Percentiles rank a stretch among this genome's conserved stretches.
phyloP scores from a whole-genome alignment of 1,140 invertebrate genomes.

The Nephila pilipes region DNA sequence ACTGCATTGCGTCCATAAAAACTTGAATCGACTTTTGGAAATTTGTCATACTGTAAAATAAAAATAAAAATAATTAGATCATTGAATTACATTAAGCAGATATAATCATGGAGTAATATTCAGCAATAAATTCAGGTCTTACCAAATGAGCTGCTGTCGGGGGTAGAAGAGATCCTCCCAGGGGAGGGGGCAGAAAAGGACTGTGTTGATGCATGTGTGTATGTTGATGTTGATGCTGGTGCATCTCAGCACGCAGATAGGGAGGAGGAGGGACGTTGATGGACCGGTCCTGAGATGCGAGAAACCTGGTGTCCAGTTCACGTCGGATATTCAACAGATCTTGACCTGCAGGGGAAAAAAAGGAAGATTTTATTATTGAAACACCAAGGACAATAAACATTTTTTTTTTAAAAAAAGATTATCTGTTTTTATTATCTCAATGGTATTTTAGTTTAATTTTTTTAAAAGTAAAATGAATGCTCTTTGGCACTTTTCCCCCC shows the following conservation, averaged over 20 bases:
- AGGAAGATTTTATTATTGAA: no score
- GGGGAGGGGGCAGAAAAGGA: conserved; percentile 86
- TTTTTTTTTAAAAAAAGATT: no score
- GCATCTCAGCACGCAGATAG: conserved; percentile 90
- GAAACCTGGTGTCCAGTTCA: conserved; percentile 94
- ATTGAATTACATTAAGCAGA: background rate
- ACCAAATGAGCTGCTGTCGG: conserved; percentile 73
- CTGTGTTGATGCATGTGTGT: conserved; percentile 90
- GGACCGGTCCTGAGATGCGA: conserved; percentile 88
- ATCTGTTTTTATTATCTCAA: no score
- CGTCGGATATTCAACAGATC: conserved; percentile 89
- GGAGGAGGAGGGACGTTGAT: conserved; percentile 84
- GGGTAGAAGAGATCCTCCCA: conserved; percentile 79
- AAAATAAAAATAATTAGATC: background rate
- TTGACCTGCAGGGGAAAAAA: conserved; percentile 80
- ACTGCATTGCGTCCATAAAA: conserved; percentile 80
- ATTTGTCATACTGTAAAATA: conserved; percentile 81
- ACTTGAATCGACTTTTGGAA: conserved; percentile 80
- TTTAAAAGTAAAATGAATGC: no score
- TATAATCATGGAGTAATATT: background rate
- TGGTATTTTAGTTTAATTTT: no score
- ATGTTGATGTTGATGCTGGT: conserved; percentile 95
- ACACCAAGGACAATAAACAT: no score
- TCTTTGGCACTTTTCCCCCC: no score
- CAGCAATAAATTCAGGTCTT: background rate